Evolutionary conservation across 2,113 vertebrate species (phyloP).

Genomic region (Rhinopomastus cyanomelas): DNA sequence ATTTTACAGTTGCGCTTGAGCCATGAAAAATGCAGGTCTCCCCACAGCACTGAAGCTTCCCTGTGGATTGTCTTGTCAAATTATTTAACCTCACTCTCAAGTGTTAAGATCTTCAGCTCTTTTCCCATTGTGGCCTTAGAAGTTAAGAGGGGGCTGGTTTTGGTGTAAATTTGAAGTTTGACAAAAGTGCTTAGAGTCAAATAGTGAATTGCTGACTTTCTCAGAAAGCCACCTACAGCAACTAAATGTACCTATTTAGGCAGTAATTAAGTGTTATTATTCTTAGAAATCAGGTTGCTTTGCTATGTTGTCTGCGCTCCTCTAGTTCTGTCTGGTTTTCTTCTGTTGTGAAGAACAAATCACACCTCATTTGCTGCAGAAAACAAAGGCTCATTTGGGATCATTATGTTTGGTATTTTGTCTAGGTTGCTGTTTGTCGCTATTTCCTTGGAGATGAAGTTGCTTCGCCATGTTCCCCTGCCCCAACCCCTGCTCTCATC

Average conservation of each 20-base stretch:
- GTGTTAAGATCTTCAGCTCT: not conserved
- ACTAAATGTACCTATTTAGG: not conserved
- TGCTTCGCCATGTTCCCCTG: not conserved
- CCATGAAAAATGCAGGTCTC: not conserved
- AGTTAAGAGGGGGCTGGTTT: fast-evolving
- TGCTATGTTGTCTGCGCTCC: not conserved
- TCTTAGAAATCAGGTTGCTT: not conserved
- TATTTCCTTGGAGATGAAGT: not conserved
- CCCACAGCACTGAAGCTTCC: not conserved
- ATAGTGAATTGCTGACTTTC: not conserved
- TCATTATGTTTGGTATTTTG: fast-evolving
- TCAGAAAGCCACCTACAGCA: not conserved
- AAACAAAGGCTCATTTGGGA: not conserved
- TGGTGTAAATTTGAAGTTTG: not conserved
- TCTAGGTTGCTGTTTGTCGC: not conserved
- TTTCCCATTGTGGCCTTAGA: not conserved
- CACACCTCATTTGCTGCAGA: not conserved
- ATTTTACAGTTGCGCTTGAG: not conserved
- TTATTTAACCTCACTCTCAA: not conserved
- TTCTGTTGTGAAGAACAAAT: not conserved
- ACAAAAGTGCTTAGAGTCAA: not conserved
- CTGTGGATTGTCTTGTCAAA: not conserved
- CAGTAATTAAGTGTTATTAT: not conserved
- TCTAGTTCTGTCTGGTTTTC: not conserved
- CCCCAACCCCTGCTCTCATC: fast-evolving